Conservation (phyloP, 2,888 invertebrate genomes). For the Balanococcus diminutus region DNA sequence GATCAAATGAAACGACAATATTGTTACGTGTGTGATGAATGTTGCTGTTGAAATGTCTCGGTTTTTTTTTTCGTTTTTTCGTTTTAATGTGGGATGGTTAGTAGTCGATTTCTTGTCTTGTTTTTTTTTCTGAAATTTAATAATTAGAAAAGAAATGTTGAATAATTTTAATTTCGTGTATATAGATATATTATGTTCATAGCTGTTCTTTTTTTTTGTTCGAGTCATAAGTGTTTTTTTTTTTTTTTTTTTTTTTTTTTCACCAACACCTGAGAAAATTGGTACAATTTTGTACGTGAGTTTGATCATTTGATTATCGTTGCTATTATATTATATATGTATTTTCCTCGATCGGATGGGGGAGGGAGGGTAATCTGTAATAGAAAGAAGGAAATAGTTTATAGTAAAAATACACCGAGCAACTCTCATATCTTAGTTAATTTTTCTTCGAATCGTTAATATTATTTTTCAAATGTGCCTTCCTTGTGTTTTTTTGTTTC, state of each 20-base stretch:
- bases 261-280: neutral
- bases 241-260: neutral
- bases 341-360: no score
- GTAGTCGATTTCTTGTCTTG: neutral
- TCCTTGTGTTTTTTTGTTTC: conserved; percentile 14
- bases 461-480: conserved; percentile 24
- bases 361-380: neutral
- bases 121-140: neutral
- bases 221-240: neutral
- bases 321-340: neutral
- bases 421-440: conserved; percentile 2
- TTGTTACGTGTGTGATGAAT: neutral
- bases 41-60: neutral
- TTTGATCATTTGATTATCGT: neutral
- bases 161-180: neutral
- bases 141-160: neutral
- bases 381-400: neutral
- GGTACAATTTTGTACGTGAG: neutral
- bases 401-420: neutral
- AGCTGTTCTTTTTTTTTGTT: neutral
- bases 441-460: conserved; percentile 8
- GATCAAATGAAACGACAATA: conserved; percentile 26
- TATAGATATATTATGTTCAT: conserved; percentile 37
- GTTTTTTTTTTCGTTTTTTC: neutral
- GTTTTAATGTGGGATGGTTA: neutral